Base-by-base conservation (phyloP, 2,113 vertebrate genomes). In the Girardinichthys multiradiatus region DNA sequence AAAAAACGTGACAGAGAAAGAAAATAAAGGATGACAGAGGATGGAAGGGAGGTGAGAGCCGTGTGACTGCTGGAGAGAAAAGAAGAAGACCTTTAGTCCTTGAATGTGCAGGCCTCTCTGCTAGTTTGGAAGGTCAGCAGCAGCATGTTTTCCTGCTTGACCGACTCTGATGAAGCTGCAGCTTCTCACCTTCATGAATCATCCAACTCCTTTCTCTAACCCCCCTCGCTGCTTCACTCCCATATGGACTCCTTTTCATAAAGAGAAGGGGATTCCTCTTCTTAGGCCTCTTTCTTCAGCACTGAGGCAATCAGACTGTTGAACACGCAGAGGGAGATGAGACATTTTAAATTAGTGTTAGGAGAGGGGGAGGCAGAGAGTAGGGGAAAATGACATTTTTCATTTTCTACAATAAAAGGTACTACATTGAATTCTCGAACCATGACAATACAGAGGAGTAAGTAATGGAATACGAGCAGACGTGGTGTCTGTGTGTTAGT, bases 291-390 rank as follows among this genome's bases (percentile, higher is more conserved):
- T 90, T 93, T 93, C 89, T 93, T 92, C 78, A 51, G 74, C 68
- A 66, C 79, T 65, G 77, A 92, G 89, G 92, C 90, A 93, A 94
- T 92, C 92, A 92, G 85, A 89, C 89, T 78, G 89, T 91, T 81
- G 92, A 92, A 93, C 92, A 89, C 70, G 82, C 78, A 85, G 81
- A 90, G 77, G 88, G 87, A 92, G 92, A 92, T 91, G 91, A 93
- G 91, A 91, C 91, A 91, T 95, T 94, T 93, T 91, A 92, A 93
- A 93, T 93, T 91, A 90, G 87, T 87, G 87, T 88, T 84, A 80
- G 80, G 83, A 80, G 85, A 82, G 81, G 70, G 79, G 51, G 72
- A 66, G 75, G 63, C 84, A 73, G 79, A 77, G 82, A 80, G 83
- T 82, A 64, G 86, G 77, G 82, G 79, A 72, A 86, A 88, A 86